A percentile compares a stretch with the other conserved stretches of the same genome.
Evolutionary conservation across 2,113 vertebrate species (phyloP).

Genomic region (Silurus asotus): DNA sequence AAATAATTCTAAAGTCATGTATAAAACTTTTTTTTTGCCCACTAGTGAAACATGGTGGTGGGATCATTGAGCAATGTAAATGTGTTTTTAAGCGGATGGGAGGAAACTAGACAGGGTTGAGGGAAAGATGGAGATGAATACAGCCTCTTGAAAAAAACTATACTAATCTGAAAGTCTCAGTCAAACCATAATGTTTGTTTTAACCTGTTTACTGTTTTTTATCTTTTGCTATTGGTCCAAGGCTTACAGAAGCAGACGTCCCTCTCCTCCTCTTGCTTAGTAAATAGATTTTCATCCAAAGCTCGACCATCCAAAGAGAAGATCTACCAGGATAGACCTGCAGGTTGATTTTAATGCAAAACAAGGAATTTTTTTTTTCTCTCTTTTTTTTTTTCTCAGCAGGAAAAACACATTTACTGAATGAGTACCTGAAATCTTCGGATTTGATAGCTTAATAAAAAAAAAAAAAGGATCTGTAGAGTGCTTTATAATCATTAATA

Average conservation of each 20-base stretch:
- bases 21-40: not conserved
- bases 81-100: not conserved
- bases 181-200: not conserved
- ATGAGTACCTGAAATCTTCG: not conserved
- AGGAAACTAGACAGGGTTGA: not conserved
- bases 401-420: not conserved
- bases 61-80: not conserved
- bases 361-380: conserved; percentile 3
- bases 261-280: conserved; percentile 64
- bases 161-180: not conserved
- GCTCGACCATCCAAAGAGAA: conserved; percentile 63
- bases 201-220: not conserved
- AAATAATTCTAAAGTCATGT: not conserved
- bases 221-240: conserved; percentile 62
- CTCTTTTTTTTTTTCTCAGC: not conserved
- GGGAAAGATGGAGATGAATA: not conserved
- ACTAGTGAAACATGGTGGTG: not conserved
- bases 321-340: conserved; percentile 62
- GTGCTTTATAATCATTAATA: not conserved
- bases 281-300: conserved; percentile 70
- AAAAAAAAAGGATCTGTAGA: too few relatives aligned
- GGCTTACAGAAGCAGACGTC: conserved; percentile 74
- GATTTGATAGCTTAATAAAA: not conserved
- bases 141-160: not conserved
- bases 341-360: conserved; percentile 67